These are phyloP conservation scores for Dendropsophus ebraccatus DNA, from an alignment of 2,113 vertebrate species.

Conservation along the genomic window DNA sequence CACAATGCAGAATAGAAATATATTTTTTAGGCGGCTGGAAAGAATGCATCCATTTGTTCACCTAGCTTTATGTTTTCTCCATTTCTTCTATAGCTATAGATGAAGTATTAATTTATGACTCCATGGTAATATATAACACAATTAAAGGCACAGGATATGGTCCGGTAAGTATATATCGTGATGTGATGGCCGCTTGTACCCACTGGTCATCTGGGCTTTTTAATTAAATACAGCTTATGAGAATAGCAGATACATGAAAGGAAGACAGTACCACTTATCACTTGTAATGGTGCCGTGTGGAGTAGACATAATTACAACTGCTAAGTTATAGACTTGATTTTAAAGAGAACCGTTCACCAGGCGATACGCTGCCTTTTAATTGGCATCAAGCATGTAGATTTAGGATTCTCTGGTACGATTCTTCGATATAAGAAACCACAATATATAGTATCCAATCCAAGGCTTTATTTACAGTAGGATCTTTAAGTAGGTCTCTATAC, in stretches of 20 bases:
- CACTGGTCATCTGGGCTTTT: neutral
- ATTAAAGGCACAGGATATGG: neutral
- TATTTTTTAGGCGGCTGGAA: neutral
- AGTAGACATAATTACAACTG: neutral
- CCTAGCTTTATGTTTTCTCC: neutral
- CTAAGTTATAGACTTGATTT: neutral
- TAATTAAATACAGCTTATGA: neutral
- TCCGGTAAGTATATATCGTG: neutral
- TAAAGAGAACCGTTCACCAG: neutral
- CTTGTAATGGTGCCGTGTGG: neutral
- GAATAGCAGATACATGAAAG: neutral
- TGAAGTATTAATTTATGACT: neutral
- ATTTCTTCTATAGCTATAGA: neutral
- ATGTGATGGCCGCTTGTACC: neutral
- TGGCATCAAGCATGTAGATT: neutral
- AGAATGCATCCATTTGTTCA: neutral
- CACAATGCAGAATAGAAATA: conserved; percentile 24
- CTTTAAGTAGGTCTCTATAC: neutral
- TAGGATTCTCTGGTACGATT: neutral
- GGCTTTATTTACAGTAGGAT: neutral
- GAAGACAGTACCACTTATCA: neutral
- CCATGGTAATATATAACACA: neutral
- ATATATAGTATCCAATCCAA: neutral
- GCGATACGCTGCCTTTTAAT: neutral
- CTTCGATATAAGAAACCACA: neutral